Evolutionary conservation across 1,140 invertebrate genomes (phyloP), one percentile per base, ranked within the genome.

Genomic region (Chelonus insularis): DNA sequence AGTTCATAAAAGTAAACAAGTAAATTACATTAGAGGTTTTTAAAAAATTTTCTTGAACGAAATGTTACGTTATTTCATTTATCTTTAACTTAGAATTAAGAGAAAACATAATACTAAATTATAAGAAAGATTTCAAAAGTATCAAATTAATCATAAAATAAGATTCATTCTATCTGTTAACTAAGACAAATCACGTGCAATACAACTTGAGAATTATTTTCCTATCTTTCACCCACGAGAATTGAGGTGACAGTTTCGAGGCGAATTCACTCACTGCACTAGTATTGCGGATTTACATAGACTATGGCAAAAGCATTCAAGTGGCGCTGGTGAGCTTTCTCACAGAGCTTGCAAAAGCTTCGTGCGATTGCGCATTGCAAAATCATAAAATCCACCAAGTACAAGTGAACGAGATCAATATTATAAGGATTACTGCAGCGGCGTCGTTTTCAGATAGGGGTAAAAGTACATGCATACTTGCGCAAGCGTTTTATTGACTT

Each of bases 181-280:
- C 14, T 18, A 8, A 43, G 16, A 25, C 51, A 41, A 37, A 34
- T 9, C 12, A n/a, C 39, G 4, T n/a, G 39, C 21, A 54, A 66
- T 1, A 18, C 23, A 2, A 36, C 63, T 52, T 16, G 12, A 25
- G 2, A 25, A 12, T 18, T 11, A n/a, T 52, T 41, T 21, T 50
- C 1, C n/a, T 3, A 39, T 12, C 3, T 59, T 37, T 59, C 57
- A 59, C 57, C 57, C 23, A 48, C 57, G 29, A 36, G 23, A 32
- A 43, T 32, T 32, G 16, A 37, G 41, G 50, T 45, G 47, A 51
- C 48, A 29, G 47, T 20, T 47, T 32, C 25, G 37, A 57, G 47
- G 41, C 57, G 25, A 60, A 51, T 56, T 37, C 62, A 56, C 62
- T 64, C 54, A 60, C 57, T 64, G 62, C 62, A 64, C 62, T 64